These are phyloP conservation scores for Neosalanx taihuensis DNA, from an alignment of 2,797 vertebrate genomes.

Conservation along the genomic window DNA sequence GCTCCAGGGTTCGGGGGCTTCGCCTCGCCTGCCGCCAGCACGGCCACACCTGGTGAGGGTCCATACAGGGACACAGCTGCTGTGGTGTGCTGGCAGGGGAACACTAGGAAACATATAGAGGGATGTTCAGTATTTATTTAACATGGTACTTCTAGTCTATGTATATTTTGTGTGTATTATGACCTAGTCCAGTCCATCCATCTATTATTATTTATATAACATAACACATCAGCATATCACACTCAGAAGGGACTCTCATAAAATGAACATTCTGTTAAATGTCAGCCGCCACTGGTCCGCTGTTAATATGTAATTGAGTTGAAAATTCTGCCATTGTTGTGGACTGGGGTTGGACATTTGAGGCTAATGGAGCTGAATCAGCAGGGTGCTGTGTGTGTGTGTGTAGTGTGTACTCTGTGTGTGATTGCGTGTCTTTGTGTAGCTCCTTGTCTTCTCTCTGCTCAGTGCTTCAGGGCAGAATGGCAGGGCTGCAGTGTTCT, in stretches of 20 bases:
- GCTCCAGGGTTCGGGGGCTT: slow-evolving; percentile 54
- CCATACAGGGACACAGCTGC: not conserved
- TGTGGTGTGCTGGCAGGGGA: not conserved
- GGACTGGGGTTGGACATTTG: not conserved
- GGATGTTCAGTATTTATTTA: too few relatives aligned
- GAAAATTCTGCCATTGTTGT: slow-evolving; percentile 29
- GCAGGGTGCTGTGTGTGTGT: not conserved
- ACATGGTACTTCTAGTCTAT: too few relatives aligned
- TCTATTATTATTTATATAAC: too few relatives aligned
- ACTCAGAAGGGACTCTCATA: not conserved
- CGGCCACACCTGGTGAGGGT: slow-evolving; percentile 58
- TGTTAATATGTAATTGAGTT: slow-evolving; percentile 30
- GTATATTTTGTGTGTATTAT: too few relatives aligned
- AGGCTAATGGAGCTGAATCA: slow-evolving; percentile 41
- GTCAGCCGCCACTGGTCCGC: not conserved
- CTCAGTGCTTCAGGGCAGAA: slow-evolving; percentile 21
- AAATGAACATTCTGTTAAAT: not conserved
- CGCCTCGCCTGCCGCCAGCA: slow-evolving; percentile 37
- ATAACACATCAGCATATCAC: too few relatives aligned
- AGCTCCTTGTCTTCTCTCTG: slow-evolving; percentile 12
- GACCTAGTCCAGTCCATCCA: too few relatives aligned
- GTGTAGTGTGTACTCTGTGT: not conserved
- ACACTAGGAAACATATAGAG: too few relatives aligned
- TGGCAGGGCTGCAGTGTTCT: slow-evolving; percentile 22
- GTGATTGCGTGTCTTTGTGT: not conserved